A percentile compares a stretch with the other conserved stretches of the same genome.
phyloP scores from a whole-genome alignment of 2,888 invertebrate genomes.

The Meiosimyza platycephala region DNA sequence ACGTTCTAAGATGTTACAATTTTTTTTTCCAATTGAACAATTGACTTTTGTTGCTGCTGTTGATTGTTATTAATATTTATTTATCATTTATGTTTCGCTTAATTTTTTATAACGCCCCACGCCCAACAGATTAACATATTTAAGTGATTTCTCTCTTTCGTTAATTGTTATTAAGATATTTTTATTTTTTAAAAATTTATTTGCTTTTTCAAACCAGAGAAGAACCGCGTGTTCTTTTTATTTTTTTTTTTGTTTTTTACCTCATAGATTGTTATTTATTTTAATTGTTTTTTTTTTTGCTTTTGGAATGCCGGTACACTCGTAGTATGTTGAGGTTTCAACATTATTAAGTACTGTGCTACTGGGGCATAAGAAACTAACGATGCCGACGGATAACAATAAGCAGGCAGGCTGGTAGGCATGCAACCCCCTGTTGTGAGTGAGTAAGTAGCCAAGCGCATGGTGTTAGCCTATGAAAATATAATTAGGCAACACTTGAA shows the following conservation, averaged over 20 bases:
- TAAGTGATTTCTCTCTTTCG: background rate
- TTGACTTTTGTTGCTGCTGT: background rate
- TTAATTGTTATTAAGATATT: background rate
- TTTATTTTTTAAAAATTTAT: slow-evolving; percentile 18
- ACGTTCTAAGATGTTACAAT: background rate
- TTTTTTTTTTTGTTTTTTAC: background rate
- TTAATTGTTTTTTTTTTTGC: background rate
- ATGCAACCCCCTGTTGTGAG: too few species aligned
- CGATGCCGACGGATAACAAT: too few species aligned
- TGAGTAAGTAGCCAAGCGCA: too few species aligned
- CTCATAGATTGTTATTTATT: background rate
- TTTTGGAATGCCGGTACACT: background rate
- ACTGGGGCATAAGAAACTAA: too few species aligned
- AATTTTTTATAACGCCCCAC: slow-evolving; percentile 19
- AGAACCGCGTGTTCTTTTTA: background rate
- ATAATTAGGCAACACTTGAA: too few species aligned
- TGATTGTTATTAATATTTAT: slow-evolving; percentile 10
- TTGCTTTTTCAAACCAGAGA: background rate
- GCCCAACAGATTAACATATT: slow-evolving; percentile 26
- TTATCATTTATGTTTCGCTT: slow-evolving; percentile 2
- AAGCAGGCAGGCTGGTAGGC: too few species aligned
- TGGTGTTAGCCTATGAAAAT: too few species aligned
- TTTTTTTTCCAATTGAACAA: too few species aligned
- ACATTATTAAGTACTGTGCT: too few species aligned
- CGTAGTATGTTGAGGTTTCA: too few species aligned